Evolutionary conservation across 2,113 vertebrate genomes (phyloP).

Genomic region (Spea multiplicata): DNA sequence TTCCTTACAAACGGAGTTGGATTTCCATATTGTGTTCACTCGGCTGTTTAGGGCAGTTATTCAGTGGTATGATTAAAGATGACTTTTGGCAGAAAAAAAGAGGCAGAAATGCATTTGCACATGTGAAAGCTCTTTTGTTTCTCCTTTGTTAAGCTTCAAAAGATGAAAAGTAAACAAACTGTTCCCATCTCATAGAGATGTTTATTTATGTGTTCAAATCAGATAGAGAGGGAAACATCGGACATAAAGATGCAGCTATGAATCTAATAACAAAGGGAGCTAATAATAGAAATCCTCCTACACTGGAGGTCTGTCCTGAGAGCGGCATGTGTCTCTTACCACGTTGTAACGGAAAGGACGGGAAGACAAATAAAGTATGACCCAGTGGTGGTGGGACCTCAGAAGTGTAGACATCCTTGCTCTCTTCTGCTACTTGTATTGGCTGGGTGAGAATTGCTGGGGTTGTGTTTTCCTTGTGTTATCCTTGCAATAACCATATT

Average conservation of each 20-base stretch:
- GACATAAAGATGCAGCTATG: constrained; percentile 15
- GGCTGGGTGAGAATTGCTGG: too few species aligned
- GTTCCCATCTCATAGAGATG: not conserved
- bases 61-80: constrained; percentile 59
- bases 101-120: constrained; percentile 19
- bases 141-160: constrained; percentile 38
- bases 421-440: too few species aligned
- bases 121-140: constrained; percentile 45
- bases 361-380: not conserved
- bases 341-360: not conserved
- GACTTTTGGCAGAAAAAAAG: constrained; percentile 58
- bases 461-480: too few species aligned
- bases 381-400: too few species aligned
- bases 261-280: constrained; percentile 22
- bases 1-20: constrained; percentile 43
- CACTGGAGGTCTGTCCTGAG: not conserved
- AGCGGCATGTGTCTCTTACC: not conserved
- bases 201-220: constrained; percentile 21
- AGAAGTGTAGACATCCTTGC: too few species aligned
- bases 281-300: constrained; percentile 21
- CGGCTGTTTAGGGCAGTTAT: constrained; percentile 60
- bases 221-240: constrained; percentile 32
- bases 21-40: constrained; percentile 62
- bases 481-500: too few species aligned
- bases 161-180: constrained; percentile 19